Percentiles rank a stretch among this genome's conserved stretches.
These are phyloP conservation scores for Neostethus bicornis DNA, from an alignment of 2,797 vertebrate genomes.

Conservation along the genomic window DNA sequence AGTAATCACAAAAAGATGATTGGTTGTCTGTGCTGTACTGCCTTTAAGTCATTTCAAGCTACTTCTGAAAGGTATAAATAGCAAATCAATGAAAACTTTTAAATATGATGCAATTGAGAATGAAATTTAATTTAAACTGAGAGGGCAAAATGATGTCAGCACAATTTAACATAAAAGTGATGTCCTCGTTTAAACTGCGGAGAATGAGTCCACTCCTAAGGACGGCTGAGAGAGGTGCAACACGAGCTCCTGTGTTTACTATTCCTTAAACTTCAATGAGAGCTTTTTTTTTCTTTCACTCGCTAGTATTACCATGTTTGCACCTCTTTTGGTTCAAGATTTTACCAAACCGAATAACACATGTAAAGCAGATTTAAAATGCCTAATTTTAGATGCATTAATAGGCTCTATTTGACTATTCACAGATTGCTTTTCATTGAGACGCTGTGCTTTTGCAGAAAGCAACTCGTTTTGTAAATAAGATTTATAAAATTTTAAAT, in stretches of 20 bases:
- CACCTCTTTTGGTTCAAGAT: conserved; percentile 20
- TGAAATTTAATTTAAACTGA: conserved; percentile 52
- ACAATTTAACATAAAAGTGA: conserved; percentile 52
- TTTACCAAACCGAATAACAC: conserved; percentile 36
- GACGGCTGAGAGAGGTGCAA: conserved; percentile 33
- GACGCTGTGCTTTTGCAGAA: conserved; percentile 21
- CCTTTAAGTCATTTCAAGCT: conserved; percentile 11
- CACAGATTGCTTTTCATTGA: conserved; percentile 22
- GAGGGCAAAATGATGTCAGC: conserved; percentile 40
- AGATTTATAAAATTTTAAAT: conserved; percentile 23
- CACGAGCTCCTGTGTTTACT: conserved; percentile 10
- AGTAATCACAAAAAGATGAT: no score
- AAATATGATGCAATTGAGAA: conserved; percentile 27
- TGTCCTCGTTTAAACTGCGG: conserved; percentile 34
- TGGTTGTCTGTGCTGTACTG: no score
- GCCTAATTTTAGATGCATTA: conserved; percentile 23
- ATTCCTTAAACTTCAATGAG: conserved; percentile 24
- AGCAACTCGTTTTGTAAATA: conserved; percentile 29
- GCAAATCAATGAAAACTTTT: conserved; percentile 37
- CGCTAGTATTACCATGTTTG: conserved; percentile 25
- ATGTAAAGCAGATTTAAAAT: conserved; percentile 31
- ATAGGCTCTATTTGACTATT: conserved; percentile 27
- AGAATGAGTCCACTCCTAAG: conserved; percentile 25
- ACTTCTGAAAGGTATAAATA: conserved; percentile 26
- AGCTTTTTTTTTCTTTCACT: conserved; percentile 26